Base-by-base conservation (phyloP, 2,888 invertebrate species). In the Tridacna crocea region DNA sequence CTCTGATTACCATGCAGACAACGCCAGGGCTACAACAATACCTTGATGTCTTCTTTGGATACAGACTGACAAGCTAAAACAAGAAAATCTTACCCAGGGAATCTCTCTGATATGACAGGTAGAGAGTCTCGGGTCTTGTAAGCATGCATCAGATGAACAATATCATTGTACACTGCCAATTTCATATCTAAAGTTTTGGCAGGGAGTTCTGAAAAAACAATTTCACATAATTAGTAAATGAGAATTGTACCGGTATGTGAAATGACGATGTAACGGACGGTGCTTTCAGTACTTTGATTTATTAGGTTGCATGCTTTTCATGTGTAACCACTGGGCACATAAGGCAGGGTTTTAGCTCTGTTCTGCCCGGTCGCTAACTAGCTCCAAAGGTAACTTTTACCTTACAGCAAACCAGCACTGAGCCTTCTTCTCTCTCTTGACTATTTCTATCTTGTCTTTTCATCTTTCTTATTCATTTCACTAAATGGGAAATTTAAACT, bases 161-260 rank as follows among this genome's bases (percentile, higher is more conserved):
- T 88, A 77, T 90, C 87, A 73, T 88, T 88, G 77, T 91, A 91
- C n/a, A 87, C 76, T n/a, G 83, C 73, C 26, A 88, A 72, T 81
- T 89, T 89, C 90, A 90, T 90, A 12, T 13, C 51, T 2, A 60
- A 60, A 12, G 8, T n/a, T 60, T 24, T 15, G n/a, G n/a, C 4
- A 1, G 55, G 4, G 10, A 10, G n/a, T 55, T 10, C 55, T 19
- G 55, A 17, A 55, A 19, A 55, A 55, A 55, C n/a, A n/a, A n/a
- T n/a, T n/a, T n/a, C n/a, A n/a, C n/a, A n/a, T n/a, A n/a, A n/a
- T n/a, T n/a, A n/a, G n/a, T n/a, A n/a, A n/a, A n/a, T n/a, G n/a
- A n/a, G n/a, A n/a, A n/a, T n/a, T n/a, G n/a, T n/a, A n/a, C n/a
- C n/a, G n/a, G n/a, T n/a, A n/a, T n/a, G n/a, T n/a, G n/a, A n/a